phyloP scores from a whole-genome alignment of 2,888 invertebrate species.

The Trilocha varians region DNA sequence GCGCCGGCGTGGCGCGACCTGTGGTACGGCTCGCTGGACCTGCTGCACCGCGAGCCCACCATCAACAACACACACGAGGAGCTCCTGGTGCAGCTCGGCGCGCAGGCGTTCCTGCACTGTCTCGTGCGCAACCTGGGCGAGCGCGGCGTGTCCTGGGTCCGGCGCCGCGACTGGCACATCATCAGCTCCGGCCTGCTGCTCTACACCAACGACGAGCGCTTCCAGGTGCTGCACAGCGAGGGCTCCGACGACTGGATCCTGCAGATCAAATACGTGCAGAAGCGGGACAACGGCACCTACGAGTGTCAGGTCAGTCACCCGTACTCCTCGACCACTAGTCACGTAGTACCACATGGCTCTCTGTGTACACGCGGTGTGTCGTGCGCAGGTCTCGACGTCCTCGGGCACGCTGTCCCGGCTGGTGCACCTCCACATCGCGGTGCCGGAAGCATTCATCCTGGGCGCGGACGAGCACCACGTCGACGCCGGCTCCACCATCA shows the following conservation, averaged over 20 bases:
- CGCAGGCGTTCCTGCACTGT: conserved; percentile 86
- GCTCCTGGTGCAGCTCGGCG: conserved; percentile 83
- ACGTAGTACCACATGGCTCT: no score
- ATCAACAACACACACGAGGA: conserved; percentile 85
- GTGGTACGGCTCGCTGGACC: conserved; percentile 71
- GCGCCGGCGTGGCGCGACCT: conserved; percentile 75
- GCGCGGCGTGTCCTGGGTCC: conserved; percentile 90
- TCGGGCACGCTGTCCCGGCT: conserved; percentile 89
- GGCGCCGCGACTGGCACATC: conserved; percentile 94
- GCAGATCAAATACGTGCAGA: conserved; percentile 93
- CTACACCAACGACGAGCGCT: conserved; percentile 91
- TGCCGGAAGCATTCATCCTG: conserved; percentile 91
- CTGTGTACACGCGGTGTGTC: conserved; percentile 9
- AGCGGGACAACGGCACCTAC: conserved; percentile 92
- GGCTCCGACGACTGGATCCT: conserved; percentile 93
- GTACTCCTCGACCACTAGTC: no score
- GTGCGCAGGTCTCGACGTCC: conserved; percentile 83
- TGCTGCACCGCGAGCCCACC: conserved; percentile 52
- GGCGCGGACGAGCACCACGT: conserved; percentile 92
- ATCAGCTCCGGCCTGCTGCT: conserved; percentile 91
- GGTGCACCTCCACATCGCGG: conserved; percentile 89
- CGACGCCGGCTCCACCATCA: conserved; percentile 91
- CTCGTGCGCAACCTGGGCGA: conserved; percentile 84
- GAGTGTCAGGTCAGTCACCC: conserved; percentile 85
- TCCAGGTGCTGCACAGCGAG: conserved; percentile 82